phyloP scores from a whole-genome alignment of 2,797 vertebrate genomes.

The Chelidonichthys spinosus region DNA sequence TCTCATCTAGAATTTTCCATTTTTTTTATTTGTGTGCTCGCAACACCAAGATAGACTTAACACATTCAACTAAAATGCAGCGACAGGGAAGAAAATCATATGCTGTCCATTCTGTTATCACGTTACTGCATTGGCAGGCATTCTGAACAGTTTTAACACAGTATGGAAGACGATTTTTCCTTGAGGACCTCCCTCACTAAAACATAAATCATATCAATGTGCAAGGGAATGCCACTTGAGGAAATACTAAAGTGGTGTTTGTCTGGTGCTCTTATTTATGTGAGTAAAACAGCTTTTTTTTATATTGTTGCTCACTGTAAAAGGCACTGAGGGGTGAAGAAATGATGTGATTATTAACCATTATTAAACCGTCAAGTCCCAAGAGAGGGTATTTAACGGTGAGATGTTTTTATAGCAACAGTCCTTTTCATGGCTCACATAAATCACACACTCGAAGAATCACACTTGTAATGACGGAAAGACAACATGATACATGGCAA shows the following conservation, averaged over 20 bases:
- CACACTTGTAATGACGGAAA: conserved; percentile 11
- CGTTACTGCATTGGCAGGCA: neutral
- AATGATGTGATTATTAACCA: conserved; percentile 9
- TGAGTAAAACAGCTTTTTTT: conserved; percentile 23
- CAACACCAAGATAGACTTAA: neutral
- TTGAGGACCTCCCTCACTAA: neutral
- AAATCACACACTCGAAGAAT: neutral
- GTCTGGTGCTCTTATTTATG: conserved; percentile 6
- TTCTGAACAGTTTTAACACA: conserved; percentile 4
- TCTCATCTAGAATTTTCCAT: neutral
- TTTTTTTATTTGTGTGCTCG: conserved; percentile 3
- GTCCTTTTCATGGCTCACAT: neutral
- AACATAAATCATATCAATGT: conserved; percentile 38
- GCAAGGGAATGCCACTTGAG: conserved; percentile 11
- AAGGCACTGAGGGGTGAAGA: neutral
- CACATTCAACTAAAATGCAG: conserved; percentile 6
- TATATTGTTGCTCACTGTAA: conserved; percentile 1
- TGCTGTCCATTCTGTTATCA: neutral
- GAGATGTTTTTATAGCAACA: conserved; percentile 15
- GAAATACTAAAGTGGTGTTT: conserved; percentile 11
- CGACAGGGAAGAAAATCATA: neutral
- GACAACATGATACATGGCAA: neutral
- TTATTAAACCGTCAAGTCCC: conserved; percentile 21
- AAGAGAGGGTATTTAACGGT: conserved; percentile 25
- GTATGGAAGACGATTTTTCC: conserved; percentile 2